Conservation (phyloP, 2,113 vertebrate species). For the Aviceda subcristata region DNA sequence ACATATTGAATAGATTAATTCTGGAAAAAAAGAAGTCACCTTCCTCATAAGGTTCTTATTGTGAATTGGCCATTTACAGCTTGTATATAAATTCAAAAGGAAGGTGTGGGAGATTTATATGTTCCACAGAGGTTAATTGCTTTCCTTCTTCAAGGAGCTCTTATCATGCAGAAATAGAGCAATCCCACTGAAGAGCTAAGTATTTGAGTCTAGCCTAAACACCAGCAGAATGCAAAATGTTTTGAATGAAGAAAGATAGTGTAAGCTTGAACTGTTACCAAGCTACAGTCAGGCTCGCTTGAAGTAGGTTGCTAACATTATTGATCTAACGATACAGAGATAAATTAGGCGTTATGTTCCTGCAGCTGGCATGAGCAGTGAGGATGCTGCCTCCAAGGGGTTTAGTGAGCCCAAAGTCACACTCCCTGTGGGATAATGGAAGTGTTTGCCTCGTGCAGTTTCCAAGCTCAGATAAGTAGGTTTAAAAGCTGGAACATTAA, state of each 20-base stretch:
- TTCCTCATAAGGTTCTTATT: background rate
- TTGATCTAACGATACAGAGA: background rate
- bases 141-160: slow-evolving; percentile 37
- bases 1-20: background rate
- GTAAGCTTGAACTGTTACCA: background rate
- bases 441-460: background rate
- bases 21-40: background rate
- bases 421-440: background rate
- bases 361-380: background rate
- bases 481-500: background rate
- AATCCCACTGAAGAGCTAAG: background rate
- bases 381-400: fast-evolving
- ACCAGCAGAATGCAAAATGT: background rate
- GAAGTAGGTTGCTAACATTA: background rate
- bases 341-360: background rate
- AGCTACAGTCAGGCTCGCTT: background rate
- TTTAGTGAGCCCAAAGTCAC: background rate
- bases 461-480: background rate
- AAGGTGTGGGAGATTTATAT: background rate
- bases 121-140: slow-evolving; percentile 34
- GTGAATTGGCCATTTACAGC: background rate
- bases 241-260: background rate
- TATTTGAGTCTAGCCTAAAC: background rate
- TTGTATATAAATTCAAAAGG: background rate
- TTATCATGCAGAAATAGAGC: slow-evolving; percentile 31